Conservation (phyloP, 2,888 invertebrate species). For the Phaedon cochleariae region DNA sequence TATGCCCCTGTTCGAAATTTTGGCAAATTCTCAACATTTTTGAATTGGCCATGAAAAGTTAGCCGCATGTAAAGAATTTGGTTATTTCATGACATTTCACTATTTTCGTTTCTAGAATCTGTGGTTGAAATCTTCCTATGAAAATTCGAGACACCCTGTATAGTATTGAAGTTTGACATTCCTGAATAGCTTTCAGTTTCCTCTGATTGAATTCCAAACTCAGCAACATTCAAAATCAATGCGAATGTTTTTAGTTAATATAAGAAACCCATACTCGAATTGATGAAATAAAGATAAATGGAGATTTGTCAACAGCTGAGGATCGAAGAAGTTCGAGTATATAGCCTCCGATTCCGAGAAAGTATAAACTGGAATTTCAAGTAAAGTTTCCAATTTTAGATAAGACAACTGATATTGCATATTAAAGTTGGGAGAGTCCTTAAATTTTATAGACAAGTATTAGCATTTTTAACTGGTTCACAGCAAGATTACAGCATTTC, state of each 20-base stretch:
- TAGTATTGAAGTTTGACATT: too few relatives aligned
- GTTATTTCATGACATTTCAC: too few relatives aligned
- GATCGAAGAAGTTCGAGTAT: background rate
- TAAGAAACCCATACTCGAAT: background rate
- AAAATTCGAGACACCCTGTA: too few relatives aligned
- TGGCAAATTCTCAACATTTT: too few relatives aligned
- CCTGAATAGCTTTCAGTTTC: too few relatives aligned
- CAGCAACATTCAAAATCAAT: background rate
- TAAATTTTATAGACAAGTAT: conserved; percentile 23
- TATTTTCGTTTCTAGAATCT: too few relatives aligned
- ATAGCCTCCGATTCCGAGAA: background rate
- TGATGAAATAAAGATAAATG: conserved; percentile 5
- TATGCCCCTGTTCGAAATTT: too few relatives aligned
- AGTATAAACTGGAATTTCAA: conserved; percentile 24
- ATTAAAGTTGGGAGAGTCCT: conserved; percentile 23
- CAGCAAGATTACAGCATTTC: conserved; percentile 11
- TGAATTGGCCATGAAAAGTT: too few relatives aligned
- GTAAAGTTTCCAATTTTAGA: conserved; percentile 23
- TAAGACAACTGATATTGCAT: conserved; percentile 22
- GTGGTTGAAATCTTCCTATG: too few relatives aligned
- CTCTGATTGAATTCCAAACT: too few relatives aligned
- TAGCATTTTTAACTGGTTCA: conserved; percentile 19
- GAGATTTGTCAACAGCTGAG: background rate
- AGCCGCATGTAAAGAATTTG: too few relatives aligned
- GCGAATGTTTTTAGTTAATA: background rate